These are phyloP conservation scores for Lepidocolaptes lacrymiger DNA, from an alignment of 2,797 vertebrate genomes.

Conservation along the genomic window DNA sequence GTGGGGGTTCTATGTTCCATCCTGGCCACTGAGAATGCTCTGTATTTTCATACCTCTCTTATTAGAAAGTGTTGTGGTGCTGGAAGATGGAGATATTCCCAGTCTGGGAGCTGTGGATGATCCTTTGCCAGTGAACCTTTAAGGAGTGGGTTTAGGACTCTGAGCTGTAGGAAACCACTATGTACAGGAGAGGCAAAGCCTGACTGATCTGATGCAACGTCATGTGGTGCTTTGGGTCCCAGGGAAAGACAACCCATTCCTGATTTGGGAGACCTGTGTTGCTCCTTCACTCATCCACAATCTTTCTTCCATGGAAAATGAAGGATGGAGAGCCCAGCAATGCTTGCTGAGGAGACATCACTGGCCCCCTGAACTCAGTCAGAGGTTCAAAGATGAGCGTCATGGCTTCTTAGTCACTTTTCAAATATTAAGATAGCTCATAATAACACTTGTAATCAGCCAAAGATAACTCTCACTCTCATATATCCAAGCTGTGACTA, in stretches of 20 bases:
- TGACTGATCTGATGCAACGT: not conserved
- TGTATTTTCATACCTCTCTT: not conserved
- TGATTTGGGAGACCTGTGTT: not conserved
- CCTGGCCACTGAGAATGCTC: not conserved
- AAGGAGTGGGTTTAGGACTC: not conserved
- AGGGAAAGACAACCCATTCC: not conserved
- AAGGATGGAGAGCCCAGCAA: not conserved
- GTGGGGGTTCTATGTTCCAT: not conserved
- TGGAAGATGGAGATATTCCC: not conserved
- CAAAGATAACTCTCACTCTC: not conserved
- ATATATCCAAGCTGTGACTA: not conserved
- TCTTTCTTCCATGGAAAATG: not conserved
- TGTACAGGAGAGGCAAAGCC: not conserved
- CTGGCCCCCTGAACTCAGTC: not conserved
- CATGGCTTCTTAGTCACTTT: conserved; percentile 37
- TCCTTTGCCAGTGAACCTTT: not conserved
- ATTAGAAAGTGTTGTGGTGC: not conserved
- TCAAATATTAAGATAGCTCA: conserved; percentile 17
- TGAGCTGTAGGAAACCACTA: not conserved
- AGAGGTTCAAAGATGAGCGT: not conserved
- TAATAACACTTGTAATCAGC: not conserved
- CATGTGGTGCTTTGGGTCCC: not conserved
- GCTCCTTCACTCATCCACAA: not conserved
- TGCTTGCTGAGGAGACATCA: not conserved
- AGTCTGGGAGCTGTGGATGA: not conserved